Evolutionary conservation across 1,140 invertebrate genomes (phyloP).

Genomic region (Cataglyphis hispanica): DNA sequence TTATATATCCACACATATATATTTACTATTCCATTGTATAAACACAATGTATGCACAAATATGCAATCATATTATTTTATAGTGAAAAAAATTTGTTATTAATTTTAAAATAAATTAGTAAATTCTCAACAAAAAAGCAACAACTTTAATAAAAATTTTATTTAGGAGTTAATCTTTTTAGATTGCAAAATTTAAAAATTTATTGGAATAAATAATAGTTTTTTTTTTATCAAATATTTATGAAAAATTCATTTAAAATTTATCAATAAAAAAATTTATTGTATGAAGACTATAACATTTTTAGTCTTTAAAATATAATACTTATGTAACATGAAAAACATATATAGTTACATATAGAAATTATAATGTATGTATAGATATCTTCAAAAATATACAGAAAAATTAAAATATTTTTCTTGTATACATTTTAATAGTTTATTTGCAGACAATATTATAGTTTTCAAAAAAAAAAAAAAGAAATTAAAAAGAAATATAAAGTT

Average conservation of each 20-base stretch:
- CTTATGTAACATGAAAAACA: not conserved
- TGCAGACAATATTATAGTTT: not conserved
- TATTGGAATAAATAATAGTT: too few relatives aligned
- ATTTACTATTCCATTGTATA: not conserved
- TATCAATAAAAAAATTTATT: not conserved
- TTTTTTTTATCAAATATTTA: too few relatives aligned
- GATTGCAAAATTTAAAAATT: too few relatives aligned
- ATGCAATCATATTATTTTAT: not conserved
- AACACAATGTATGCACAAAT: too few relatives aligned
- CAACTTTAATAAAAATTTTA: not conserved
- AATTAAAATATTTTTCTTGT: not conserved
- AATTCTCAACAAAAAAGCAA: not conserved
- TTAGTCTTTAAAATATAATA: constrained; percentile 22
- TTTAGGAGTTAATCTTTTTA: not conserved
- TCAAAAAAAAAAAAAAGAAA: too few relatives aligned
- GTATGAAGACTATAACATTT: too few relatives aligned
- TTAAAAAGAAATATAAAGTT: too few relatives aligned
- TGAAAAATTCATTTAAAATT: not conserved
- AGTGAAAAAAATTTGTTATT: not conserved
- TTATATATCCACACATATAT: too few relatives aligned
- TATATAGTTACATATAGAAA: not conserved
- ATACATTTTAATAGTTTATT: not conserved
- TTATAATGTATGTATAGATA: not conserved
- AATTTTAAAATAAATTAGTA: not conserved
- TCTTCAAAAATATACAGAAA: not conserved